Percentiles rank a stretch among this genome's conserved stretches.
Conservation (phyloP, 1,140 invertebrate species). For the Drosophila pallidifrons region DNA sequence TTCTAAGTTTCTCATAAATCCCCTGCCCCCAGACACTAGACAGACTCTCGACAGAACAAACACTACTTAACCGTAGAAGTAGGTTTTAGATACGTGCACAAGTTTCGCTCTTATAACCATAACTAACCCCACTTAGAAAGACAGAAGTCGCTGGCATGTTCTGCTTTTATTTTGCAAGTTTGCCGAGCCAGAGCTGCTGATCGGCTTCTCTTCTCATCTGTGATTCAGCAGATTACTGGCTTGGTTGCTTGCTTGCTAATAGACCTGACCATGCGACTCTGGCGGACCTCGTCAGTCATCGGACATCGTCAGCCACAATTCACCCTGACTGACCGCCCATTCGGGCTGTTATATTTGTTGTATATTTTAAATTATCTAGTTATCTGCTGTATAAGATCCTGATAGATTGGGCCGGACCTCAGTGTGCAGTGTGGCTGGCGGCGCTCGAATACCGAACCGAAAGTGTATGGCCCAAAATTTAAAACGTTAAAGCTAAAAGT, state of each 20-base stretch:
- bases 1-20: slow-evolving; percentile 67
- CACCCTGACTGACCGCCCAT: slow-evolving; percentile 52
- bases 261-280: slow-evolving; percentile 7
- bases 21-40: slow-evolving; percentile 24
- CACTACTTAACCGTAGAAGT: slow-evolving; percentile 52
- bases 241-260: slow-evolving; percentile 15
- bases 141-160: slow-evolving; percentile 33
- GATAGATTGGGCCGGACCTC: slow-evolving; percentile 30
- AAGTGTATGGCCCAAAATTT: slow-evolving; percentile 59
- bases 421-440: slow-evolving; percentile 63
- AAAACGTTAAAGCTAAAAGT: slow-evolving; percentile 68
- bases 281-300: slow-evolving; percentile 6
- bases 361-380: slow-evolving; percentile 63
- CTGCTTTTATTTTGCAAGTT: background rate
- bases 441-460: slow-evolving; percentile 38
- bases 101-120: slow-evolving; percentile 55
- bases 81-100: slow-evolving; percentile 68
- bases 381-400: slow-evolving; percentile 50
- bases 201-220: slow-evolving; percentile 66
- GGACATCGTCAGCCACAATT: slow-evolving; percentile 51
- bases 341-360: slow-evolving; percentile 50
- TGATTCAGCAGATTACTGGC: slow-evolving; percentile 56
- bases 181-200: slow-evolving; percentile 63
- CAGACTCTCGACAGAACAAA: slow-evolving; percentile 51
- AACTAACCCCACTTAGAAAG: slow-evolving; percentile 44